Evolutionary conservation across 2,797 vertebrate species (phyloP), one percentile per base, ranked within the genome.

Genomic region (Tenualosa thibaudeaui): DNA sequence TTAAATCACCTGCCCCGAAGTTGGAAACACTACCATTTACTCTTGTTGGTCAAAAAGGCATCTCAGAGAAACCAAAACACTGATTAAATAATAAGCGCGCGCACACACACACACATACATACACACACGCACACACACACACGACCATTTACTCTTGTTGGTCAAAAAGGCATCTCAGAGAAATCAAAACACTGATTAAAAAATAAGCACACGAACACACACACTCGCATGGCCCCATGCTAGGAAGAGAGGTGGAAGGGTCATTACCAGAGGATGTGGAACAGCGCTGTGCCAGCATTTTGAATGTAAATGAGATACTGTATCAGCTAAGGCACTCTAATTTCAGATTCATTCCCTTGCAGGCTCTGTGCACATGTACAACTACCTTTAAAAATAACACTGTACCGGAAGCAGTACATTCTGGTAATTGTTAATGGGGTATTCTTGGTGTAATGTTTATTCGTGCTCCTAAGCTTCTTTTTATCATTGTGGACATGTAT

Each of bases 181-280:
- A 46, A 46, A 19, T 40, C 22, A 46, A 46, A 78, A 78, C 37
- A 43, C 37, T 43, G 17, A 78, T 46, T 0, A 43, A 46, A 40
- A 22, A 78, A 37, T 12, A 40, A 24, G 40, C 68, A 75, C 68
- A 65, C n/a, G 2, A 10, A 26, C 6, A 68, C 9, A 68, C 10
- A 68, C 4, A 68, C 62, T 26, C 62, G 7, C 46, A 49, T 65
- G 26, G 8, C 10, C 3, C 62, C 26, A 75, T 75, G 5, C 68
- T 31, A 43, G 37, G 40, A 40, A 40, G 68, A 75, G 68, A 75
- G 68, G 68, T 75, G 31, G 68, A 6, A 19, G 68, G 68, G 68
- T 75, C 68, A 75, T 75, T 75, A 75, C 68, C 68, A 43, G 15
- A 37, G 68, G 68, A 37, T 75, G 31, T 75, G 68, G 31, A 37